Percentiles rank a stretch among this genome's conserved stretches.
Conservation (phyloP, 2,797 vertebrate genomes). For the Rhabdomys pumilio region DNA sequence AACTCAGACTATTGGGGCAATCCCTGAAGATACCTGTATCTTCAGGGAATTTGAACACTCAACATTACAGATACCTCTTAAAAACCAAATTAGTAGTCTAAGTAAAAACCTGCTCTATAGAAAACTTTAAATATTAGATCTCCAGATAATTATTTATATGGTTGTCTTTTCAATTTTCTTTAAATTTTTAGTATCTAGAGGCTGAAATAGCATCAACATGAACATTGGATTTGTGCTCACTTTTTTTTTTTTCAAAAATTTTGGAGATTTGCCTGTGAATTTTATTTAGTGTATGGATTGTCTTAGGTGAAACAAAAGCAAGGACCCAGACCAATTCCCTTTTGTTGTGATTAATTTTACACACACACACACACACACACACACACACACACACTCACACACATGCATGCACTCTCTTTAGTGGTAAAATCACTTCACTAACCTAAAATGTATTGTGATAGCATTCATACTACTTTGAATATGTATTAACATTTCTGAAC, state of each 20-base stretch:
- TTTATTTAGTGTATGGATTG: background rate
- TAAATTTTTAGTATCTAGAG: background rate
- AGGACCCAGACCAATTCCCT: background rate
- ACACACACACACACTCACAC: too few species aligned
- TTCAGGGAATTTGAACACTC: background rate
- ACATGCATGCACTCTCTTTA: background rate
- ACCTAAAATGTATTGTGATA: background rate
- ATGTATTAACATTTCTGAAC: background rate
- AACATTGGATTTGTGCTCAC: background rate
- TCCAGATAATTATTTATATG: conserved; percentile 29
- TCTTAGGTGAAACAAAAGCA: background rate
- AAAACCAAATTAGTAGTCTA: background rate
- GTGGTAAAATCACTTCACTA: background rate
- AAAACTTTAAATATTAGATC: background rate
- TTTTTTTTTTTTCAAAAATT: background rate
- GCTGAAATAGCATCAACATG: background rate
- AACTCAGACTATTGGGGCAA: background rate
- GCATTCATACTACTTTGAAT: background rate
- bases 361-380: too few species aligned
- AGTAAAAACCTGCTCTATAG: conserved; percentile 7
- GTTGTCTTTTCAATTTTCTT: background rate
- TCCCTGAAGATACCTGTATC: background rate
- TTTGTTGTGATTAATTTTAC: background rate
- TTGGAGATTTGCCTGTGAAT: background rate
- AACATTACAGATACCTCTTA: conserved; percentile 13